Evolutionary conservation across 2,888 invertebrate genomes (phyloP).

Genomic region (Ennomos fuscantarius): DNA sequence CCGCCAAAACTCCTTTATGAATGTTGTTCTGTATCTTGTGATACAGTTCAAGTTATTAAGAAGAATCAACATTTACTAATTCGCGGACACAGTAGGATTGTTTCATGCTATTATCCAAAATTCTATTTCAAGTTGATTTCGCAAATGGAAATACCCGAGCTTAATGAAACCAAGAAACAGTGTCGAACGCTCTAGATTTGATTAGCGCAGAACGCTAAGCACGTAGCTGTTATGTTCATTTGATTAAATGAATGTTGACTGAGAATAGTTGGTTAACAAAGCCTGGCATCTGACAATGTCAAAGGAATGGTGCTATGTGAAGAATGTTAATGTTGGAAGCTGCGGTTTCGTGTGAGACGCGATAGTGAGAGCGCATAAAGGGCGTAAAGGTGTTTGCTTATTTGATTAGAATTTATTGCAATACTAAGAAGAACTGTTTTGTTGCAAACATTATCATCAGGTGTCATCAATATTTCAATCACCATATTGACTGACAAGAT

Average conservation of each 20-base stretch:
- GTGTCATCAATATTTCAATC: no score
- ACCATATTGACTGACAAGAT: no score
- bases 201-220: constrained; percentile 62
- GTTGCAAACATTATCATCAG: no score
- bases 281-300: constrained; percentile 54
- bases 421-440: constrained; percentile 4
- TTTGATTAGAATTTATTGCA: constrained; percentile 18
- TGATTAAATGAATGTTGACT: constrained; percentile 68
- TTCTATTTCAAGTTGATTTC: constrained; percentile 2
- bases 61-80: no score
- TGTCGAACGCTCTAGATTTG: constrained; percentile 63
- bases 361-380: constrained; percentile 35
- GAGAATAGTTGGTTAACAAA: constrained; percentile 54
- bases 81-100: no score
- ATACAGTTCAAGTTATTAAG: no score
- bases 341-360: constrained; percentile 40
- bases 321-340: constrained; percentile 48
- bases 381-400: constrained; percentile 27
- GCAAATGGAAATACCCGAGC: constrained; percentile 10
- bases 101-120: neutral
- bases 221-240: constrained; percentile 70
- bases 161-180: constrained; percentile 54
- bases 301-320: constrained; percentile 51
- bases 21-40: no score
- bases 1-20: no score